Conservation (phyloP, 2,888 invertebrate genomes). For the Autographa gamma region DNA sequence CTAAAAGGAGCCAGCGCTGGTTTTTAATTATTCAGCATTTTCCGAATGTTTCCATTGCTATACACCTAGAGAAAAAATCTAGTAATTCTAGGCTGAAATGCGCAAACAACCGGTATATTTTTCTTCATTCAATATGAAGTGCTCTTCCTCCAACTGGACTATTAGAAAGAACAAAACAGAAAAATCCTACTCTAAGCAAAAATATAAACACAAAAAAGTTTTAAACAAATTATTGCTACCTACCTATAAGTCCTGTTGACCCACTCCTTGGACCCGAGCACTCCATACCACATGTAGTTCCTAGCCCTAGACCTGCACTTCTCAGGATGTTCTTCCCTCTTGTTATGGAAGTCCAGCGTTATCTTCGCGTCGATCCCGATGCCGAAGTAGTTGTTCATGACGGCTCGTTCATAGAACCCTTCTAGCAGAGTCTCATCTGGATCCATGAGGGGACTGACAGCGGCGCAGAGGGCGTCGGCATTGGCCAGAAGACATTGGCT, state of each 20-base stretch:
- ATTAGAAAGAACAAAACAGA: too few relatives aligned
- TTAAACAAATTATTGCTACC: slow-evolving; percentile 14
- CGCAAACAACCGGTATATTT: too few relatives aligned
- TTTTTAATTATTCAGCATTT: too few relatives aligned
- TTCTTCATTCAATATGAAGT: too few relatives aligned
- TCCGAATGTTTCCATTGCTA: too few relatives aligned
- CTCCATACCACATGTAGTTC: slow-evolving; percentile 98
- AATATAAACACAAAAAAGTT: too few relatives aligned
- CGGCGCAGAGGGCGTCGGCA: slow-evolving; percentile 98
- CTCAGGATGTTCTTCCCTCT: slow-evolving; percentile 98
- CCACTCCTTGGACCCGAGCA: slow-evolving; percentile 94
- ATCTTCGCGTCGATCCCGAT: slow-evolving; percentile 99
- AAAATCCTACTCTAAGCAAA: too few relatives aligned
- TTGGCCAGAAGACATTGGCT: slow-evolving; percentile 98
- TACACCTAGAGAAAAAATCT: too few relatives aligned
- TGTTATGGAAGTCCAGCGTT: slow-evolving; percentile 98
- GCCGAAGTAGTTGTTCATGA: slow-evolving; percentile 99
- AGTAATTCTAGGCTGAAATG: too few relatives aligned
- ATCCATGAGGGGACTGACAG: slow-evolving; percentile 98
- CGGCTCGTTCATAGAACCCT: slow-evolving; percentile 97
- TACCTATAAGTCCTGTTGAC: slow-evolving; percentile 96
- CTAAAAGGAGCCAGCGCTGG: too few relatives aligned
- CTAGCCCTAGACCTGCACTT: slow-evolving; percentile 98
- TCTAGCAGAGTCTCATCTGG: slow-evolving; percentile 96
- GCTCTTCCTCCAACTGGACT: too few relatives aligned